phyloP scores from a whole-genome alignment of 2,888 invertebrate species.

The Agrotis puta region DNA sequence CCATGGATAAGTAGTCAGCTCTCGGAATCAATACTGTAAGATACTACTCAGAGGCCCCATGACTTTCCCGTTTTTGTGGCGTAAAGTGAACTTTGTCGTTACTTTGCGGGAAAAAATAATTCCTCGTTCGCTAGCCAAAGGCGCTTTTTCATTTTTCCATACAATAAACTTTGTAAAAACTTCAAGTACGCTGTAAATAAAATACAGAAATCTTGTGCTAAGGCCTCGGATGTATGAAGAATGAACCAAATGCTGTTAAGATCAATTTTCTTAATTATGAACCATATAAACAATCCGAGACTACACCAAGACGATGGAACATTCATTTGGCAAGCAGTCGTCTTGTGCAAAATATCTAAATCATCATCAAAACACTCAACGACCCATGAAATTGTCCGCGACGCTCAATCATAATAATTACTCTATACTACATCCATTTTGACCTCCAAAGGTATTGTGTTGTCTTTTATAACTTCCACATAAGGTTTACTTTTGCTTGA shows the following conservation, averaged over 20 bases:
- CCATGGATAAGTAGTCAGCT: no score
- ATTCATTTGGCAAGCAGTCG: slow-evolving; percentile 47
- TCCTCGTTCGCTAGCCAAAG: no score
- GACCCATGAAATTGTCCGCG: slow-evolving; percentile 79
- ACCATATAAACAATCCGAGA: slow-evolving; percentile 16
- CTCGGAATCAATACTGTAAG: no score
- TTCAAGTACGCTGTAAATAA: no score
- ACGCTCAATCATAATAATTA: slow-evolving; percentile 80
- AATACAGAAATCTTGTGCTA: background rate
- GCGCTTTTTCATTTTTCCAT: no score
- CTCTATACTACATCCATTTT: slow-evolving; percentile 66
- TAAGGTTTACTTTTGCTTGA: slow-evolving; percentile 53
- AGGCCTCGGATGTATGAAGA: background rate
- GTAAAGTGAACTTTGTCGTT: no score
- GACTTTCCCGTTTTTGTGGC: no score
- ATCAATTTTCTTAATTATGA: slow-evolving; percentile 1
- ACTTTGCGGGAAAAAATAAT: no score
- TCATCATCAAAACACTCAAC: slow-evolving; percentile 68
- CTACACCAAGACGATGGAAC: slow-evolving; percentile 22
- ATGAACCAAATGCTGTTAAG: background rate
- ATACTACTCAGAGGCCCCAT: no score
- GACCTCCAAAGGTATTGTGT: slow-evolving; percentile 57
- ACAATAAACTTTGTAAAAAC: no score
- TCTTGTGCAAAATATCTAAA: slow-evolving; percentile 64
- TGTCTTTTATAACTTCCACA: slow-evolving; percentile 49